Evolutionary conservation across 2,888 invertebrate genomes (phyloP).

Genomic region (Leucozona laternaria): DNA sequence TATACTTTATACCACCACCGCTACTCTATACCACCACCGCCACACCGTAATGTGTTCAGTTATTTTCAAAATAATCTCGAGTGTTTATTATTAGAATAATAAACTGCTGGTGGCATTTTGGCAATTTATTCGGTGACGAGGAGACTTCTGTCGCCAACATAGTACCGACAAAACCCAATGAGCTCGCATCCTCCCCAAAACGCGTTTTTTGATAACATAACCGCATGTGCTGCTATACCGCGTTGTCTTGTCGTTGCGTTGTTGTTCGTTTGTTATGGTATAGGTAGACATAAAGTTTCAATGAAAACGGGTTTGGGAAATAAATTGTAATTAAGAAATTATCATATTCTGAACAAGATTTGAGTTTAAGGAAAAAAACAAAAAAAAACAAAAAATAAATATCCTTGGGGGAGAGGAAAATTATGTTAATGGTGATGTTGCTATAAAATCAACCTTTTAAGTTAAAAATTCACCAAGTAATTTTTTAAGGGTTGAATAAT

Average conservation of each 20-base stretch:
- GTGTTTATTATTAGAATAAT: slow-evolving; percentile 73
- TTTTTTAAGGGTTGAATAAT: slow-evolving; percentile 18
- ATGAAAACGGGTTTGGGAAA: slow-evolving; percentile 44
- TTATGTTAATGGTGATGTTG: slow-evolving; percentile 64
- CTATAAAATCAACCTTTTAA: slow-evolving; percentile 67
- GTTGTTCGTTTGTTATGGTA: slow-evolving; percentile 16
- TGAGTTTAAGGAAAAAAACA: slow-evolving; percentile 15
- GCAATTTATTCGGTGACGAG: slow-evolving; percentile 54
- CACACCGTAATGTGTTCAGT: slow-evolving; percentile 11
- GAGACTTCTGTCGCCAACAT: slow-evolving; percentile 47
- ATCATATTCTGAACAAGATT: slow-evolving; percentile 70
- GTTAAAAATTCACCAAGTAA: slow-evolving; percentile 19
- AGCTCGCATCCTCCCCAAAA: not conserved
- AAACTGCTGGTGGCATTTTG: slow-evolving; percentile 59
- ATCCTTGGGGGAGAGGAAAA: slow-evolving; percentile 20
- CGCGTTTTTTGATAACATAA: slow-evolving; percentile 3
- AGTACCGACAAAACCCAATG: slow-evolving; percentile 13
- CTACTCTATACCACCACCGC: not conserved
- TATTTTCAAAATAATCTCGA: slow-evolving; percentile 71
- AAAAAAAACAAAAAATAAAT: not conserved
- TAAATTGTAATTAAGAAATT: slow-evolving; percentile 74
- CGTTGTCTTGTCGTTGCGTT: not conserved
- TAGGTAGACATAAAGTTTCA: not conserved
- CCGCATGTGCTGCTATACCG: slow-evolving; percentile 41
- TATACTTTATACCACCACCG: not conserved